These are phyloP conservation scores for Eubasilissa regina DNA, from an alignment of 1,140 invertebrate species.

Conservation along the genomic window DNA sequence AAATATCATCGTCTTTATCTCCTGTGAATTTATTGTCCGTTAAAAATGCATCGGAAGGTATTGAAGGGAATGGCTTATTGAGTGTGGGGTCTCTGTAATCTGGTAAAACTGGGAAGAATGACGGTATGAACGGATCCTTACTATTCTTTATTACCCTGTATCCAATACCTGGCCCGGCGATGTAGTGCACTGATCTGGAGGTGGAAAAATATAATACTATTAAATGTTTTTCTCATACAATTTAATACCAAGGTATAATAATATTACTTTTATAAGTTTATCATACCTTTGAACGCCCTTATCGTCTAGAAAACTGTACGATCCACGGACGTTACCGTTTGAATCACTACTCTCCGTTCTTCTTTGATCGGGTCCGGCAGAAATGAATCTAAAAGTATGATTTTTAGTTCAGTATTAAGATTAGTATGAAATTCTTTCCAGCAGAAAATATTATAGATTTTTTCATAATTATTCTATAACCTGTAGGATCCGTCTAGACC, in stretches of 20 bases:
- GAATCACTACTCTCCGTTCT: slow-evolving; percentile 80
- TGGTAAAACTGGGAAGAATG: slow-evolving; percentile 69
- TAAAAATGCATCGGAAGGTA: slow-evolving; percentile 44
- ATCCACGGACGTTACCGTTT: slow-evolving; percentile 79
- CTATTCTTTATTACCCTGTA: slow-evolving; percentile 79
- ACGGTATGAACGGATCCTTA: slow-evolving; percentile 73
- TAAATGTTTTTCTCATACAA: not conserved
- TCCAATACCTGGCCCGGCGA: slow-evolving; percentile 82
- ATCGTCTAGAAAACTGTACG: slow-evolving; percentile 83
- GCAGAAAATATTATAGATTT: slow-evolving; percentile 6
- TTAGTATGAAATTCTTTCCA: slow-evolving; percentile 15
- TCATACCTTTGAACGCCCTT: slow-evolving; percentile 77
- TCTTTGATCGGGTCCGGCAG: slow-evolving; percentile 80
- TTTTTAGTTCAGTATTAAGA: no score
- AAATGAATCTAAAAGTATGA: slow-evolving; percentile 73
- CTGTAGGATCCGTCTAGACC: slow-evolving; percentile 77
- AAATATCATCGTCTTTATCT: slow-evolving; percentile 61
- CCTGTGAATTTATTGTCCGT: slow-evolving; percentile 21
- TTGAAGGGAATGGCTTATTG: slow-evolving; percentile 66
- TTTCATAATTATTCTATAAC: slow-evolving; percentile 60
- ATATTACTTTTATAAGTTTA: slow-evolving; percentile 12
- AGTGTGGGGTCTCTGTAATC: slow-evolving; percentile 69
- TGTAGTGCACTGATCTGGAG: slow-evolving; percentile 78
- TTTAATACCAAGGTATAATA: not conserved
- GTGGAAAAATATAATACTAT: not conserved